phyloP scores from a whole-genome alignment of 2,113 vertebrate species.

The Phyllopteryx taeniolatus region DNA sequence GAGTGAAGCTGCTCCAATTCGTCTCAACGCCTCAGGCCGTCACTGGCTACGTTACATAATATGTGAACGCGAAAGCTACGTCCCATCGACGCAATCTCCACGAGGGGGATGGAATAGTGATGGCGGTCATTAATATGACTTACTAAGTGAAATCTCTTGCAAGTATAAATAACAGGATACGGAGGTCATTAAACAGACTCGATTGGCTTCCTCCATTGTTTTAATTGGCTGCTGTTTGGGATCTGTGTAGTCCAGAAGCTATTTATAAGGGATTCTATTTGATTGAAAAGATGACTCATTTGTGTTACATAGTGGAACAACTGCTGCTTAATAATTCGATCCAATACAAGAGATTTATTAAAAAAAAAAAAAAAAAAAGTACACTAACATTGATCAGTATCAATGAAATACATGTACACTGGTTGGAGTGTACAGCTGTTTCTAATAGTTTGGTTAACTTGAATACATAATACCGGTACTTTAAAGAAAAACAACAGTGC shows the following conservation, averaged over 20 bases:
- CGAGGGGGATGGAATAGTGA: conserved; percentile 22
- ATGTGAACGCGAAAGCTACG: conserved; percentile 22
- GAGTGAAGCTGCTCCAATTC: conserved; percentile 23
- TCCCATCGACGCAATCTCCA: conserved; percentile 32
- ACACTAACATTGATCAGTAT: neutral
- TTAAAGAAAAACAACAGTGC: neutral
- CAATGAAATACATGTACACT: neutral
- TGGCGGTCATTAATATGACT: conserved; percentile 7
- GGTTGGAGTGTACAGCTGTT: no score
- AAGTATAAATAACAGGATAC: neutral
- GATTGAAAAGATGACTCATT: no score
- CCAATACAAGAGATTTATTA: neutral
- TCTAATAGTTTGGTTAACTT: neutral
- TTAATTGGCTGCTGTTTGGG: neutral
- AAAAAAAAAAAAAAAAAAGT: neutral
- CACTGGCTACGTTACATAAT: conserved; percentile 43
- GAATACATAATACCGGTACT: no score
- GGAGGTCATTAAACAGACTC: neutral
- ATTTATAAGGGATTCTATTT: neutral
- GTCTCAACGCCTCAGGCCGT: conserved; percentile 19
- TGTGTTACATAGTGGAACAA: no score
- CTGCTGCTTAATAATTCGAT: no score
- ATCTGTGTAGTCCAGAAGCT: neutral
- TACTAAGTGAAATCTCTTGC: neutral
- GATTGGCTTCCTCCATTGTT: neutral